phyloP scores from a whole-genome alignment of 2,888 invertebrate species.

The Drosophila macrospina region DNA sequence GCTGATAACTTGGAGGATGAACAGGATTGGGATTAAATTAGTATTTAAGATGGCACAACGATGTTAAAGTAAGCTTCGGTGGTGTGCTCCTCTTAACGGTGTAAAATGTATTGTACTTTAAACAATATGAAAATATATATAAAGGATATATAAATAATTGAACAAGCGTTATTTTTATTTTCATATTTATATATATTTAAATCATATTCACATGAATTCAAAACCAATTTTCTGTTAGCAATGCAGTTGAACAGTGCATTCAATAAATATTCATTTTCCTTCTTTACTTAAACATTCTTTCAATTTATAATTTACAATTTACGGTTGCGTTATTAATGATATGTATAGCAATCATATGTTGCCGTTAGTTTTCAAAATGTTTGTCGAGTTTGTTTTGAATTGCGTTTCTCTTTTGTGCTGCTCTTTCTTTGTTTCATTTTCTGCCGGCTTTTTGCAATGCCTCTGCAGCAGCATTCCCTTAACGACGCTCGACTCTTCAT shows the following conservation, averaged over 20 bases:
- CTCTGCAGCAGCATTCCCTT: slow-evolving; percentile 28
- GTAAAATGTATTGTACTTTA: not conserved
- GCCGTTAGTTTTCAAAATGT: slow-evolving; percentile 13
- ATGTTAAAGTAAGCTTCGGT: not conserved
- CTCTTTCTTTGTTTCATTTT: slow-evolving; percentile 30
- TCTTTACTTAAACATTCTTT: too few relatives aligned
- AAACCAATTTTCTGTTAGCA: not conserved
- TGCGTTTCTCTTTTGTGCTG: slow-evolving; percentile 18
- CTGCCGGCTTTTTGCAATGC: slow-evolving; percentile 65
- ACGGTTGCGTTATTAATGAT: too few relatives aligned
- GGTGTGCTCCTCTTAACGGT: not conserved
- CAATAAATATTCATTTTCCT: slow-evolving; percentile 5
- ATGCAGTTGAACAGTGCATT: slow-evolving; percentile 33
- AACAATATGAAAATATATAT: not conserved
- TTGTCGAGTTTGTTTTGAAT: slow-evolving; percentile 26
- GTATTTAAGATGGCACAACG: not conserved
- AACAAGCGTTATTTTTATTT: not conserved
- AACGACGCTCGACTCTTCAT: slow-evolving; percentile 13
- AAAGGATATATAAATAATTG: not conserved
- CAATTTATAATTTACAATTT: too few relatives aligned
- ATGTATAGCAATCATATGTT: too few relatives aligned
- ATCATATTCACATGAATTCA: slow-evolving; percentile 1
- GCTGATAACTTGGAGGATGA: slow-evolving; percentile 66
- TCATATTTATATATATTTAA: not conserved
- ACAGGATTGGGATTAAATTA: slow-evolving; percentile 62